Evolutionary conservation across 2,113 vertebrate genomes (phyloP), one percentile per base, ranked within the genome.

Genomic region (Hemiscyllium ocellatum): DNA sequence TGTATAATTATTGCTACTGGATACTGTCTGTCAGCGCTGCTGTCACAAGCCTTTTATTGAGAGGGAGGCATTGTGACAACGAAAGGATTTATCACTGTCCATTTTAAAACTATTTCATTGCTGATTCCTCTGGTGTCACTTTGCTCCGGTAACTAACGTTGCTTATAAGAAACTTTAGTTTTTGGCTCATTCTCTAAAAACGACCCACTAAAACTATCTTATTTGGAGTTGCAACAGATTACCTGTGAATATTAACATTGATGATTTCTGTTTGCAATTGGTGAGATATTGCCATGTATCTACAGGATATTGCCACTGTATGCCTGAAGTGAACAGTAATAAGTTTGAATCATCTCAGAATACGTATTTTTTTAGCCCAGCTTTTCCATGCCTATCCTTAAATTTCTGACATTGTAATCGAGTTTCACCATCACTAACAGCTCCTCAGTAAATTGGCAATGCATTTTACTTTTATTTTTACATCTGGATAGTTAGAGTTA

Each of bases 31-130:
- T 95, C 94, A 95, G 20, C 94, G 13, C 22, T 95, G 37, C 94
- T 95, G 94, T 95, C 61, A 42, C 61, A 61, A 93, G 61, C 61
- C 89, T 93, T 91, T 95, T 72, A 72, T 10, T 72, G 94, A 95
- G 94, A 72, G 6, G 94, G 47, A 70, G 24, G 26, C 50, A 95
- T 95, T 72, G 47, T 95, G 68, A 50, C 94, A 29, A 76, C 52
- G 94, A 22, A 95, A 3, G 50, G 94, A 50, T 95, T 95, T 52
- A 95, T 50, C 94, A 90, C 50, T 33, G 52, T 61, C 56, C 87
- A 95, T 3, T 95, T 52, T 29, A 19, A 26, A 95, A 95, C 68
- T 70, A 42, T 94, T 70, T 94, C n/a, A 20, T 69, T 47, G 68
- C 69, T 47, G 93, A 52, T 42, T 72, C 47, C 68, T 26, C 66